Percentiles rank a stretch among this genome's conserved stretches.
Evolutionary conservation across 1,140 invertebrate species (phyloP).

Genomic region (Bombyx mandarina): DNA sequence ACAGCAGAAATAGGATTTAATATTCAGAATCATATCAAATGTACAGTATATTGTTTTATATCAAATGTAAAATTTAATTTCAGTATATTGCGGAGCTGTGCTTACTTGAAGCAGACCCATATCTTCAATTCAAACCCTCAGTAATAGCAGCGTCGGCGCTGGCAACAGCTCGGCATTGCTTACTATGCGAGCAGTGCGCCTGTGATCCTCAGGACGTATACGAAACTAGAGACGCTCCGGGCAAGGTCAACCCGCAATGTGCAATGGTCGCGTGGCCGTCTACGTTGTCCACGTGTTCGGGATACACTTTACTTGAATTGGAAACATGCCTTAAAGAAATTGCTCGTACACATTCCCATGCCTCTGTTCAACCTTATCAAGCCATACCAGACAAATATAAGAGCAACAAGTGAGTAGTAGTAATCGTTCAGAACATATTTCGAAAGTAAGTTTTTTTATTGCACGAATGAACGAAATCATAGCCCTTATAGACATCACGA

Average conservation of each 20-base stretch:
- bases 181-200: conserved; percentile 34
- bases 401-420: conserved; percentile 75
- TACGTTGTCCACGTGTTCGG: conserved; percentile 73
- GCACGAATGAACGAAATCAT: no score
- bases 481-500: no score
- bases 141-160: conserved; percentile 85
- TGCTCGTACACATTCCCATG: conserved; percentile 78
- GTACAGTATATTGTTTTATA: no score
- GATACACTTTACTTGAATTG: conserved; percentile 80
- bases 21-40: no score
- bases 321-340: conserved; percentile 78
- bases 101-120: conserved; percentile 88
- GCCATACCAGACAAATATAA: conserved; percentile 91
- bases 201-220: background rate
- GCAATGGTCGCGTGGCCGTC: conserved; percentile 77
- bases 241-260: conserved; percentile 57
- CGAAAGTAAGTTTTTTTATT: no score
- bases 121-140: conserved; percentile 87
- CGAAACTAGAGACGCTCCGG: conserved; percentile 5
- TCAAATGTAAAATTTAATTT: conserved; percentile 12
- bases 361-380: conserved; percentile 79
- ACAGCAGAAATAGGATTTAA: no score
- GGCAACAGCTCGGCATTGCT: conserved; percentile 81
- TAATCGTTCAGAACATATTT: background rate
- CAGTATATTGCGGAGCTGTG: conserved; percentile 91